Evolutionary conservation across 2,113 vertebrate genomes (phyloP).

Genomic region (Gyps fulvus): DNA sequence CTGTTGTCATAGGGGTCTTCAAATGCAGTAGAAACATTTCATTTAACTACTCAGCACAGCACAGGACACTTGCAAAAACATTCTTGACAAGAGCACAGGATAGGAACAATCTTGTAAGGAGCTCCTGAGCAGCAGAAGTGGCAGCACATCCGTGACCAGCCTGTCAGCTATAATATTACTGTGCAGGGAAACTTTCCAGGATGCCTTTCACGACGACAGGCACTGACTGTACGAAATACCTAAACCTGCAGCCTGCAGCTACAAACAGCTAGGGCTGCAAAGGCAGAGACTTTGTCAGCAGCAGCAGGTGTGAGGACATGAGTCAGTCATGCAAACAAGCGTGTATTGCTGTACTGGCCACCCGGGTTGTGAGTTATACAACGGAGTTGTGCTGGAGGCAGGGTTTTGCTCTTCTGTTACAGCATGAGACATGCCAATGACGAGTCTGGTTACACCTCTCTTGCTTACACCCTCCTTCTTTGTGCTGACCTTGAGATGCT

Average conservation of each 20-base stretch:
- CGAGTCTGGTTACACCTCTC: background rate
- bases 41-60: background rate
- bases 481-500: slow-evolving; percentile 8
- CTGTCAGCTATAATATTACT: background rate
- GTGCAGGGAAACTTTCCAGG: background rate
- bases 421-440: background rate
- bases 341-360: background rate
- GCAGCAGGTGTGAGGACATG: background rate
- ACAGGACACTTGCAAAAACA: background rate
- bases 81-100: background rate
- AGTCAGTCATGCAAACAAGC: background rate
- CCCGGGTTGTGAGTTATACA: background rate
- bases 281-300: background rate
- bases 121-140: background rate
- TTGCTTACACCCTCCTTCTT: background rate
- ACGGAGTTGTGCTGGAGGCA: background rate
- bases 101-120: background rate
- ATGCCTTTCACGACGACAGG: background rate
- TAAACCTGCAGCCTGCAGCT: background rate
- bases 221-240: background rate
- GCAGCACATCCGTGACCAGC: background rate
- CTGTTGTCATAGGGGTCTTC: background rate
- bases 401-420: background rate
- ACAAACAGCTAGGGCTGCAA: background rate
- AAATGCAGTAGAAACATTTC: background rate